Percentiles rank a stretch among this genome's conserved stretches.
Evolutionary conservation across 2,888 invertebrate genomes (phyloP).

Genomic region (Catocala sponsa): DNA sequence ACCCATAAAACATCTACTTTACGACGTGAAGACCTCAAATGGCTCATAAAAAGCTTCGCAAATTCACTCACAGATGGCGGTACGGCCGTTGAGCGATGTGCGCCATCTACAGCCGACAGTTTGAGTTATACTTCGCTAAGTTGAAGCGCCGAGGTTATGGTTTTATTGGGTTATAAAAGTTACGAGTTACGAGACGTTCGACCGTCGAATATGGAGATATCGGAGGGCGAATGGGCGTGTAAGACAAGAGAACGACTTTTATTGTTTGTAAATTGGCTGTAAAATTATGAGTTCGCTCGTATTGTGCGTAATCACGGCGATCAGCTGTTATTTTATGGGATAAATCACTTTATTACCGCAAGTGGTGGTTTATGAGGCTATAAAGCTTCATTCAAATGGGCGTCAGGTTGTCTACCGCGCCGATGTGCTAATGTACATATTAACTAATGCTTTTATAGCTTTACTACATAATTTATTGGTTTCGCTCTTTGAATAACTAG

Average conservation of each 20-base stretch:
- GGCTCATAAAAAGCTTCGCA: slow-evolving; percentile 81
- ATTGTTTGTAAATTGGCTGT: slow-evolving; percentile 89
- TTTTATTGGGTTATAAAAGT: slow-evolving; percentile 87
- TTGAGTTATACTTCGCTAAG: slow-evolving; percentile 62
- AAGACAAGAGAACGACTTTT: slow-evolving; percentile 86
- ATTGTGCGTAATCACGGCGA: slow-evolving; percentile 84
- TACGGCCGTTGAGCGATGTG: slow-evolving; percentile 55
- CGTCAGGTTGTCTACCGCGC: slow-evolving; percentile 64
- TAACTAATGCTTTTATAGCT: slow-evolving; percentile 52
- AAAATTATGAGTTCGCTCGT: slow-evolving; percentile 87
- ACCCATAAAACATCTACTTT: slow-evolving; percentile 81
- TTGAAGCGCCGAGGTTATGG: slow-evolving; percentile 68
- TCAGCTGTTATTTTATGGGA: slow-evolving; percentile 86
- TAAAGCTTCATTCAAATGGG: slow-evolving; percentile 73
- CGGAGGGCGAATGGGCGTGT: slow-evolving; percentile 84
- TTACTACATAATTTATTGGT: slow-evolving; percentile 46
- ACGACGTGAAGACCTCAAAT: slow-evolving; percentile 81
- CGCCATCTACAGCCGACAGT: slow-evolving; percentile 76
- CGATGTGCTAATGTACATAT: slow-evolving; percentile 62
- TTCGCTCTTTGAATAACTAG: slow-evolving; percentile 37
- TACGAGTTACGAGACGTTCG: slow-evolving; percentile 79
- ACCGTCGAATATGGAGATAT: slow-evolving; percentile 85
- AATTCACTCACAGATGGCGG: slow-evolving; percentile 81
- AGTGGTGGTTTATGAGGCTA: slow-evolving; percentile 76
- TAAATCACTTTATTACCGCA: slow-evolving; percentile 82